Percentiles rank a stretch among this genome's conserved stretches.
phyloP scores from a whole-genome alignment of 2,113 vertebrate species.

The Oceanodroma tethys region DNA sequence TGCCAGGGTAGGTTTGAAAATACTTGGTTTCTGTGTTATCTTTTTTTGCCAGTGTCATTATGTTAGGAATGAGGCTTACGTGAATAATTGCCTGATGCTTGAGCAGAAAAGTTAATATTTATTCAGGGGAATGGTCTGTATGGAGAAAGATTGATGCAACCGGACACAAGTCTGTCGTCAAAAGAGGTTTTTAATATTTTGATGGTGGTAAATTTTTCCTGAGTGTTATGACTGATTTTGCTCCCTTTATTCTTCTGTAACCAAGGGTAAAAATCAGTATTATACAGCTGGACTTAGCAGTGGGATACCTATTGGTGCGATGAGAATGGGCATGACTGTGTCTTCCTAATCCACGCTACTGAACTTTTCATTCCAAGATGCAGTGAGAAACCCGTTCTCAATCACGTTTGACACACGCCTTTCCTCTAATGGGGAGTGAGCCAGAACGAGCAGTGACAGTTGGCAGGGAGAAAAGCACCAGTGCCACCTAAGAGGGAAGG shows the following conservation, averaged over 20 bases:
- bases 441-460: neutral
- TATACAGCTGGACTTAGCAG: neutral
- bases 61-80: neutral
- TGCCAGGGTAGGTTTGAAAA: constrained; percentile 22
- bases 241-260: neutral
- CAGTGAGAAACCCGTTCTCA: neutral
- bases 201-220: neutral
- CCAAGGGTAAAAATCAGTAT: neutral
- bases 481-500: neutral
- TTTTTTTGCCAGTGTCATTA: constrained; percentile 1
- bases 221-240: neutral
- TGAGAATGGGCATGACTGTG: neutral
- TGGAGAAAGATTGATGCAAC: neutral
- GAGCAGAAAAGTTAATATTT: constrained; percentile 45
- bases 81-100: neutral
- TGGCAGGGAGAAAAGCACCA: neutral
- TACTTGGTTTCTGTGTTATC: neutral
- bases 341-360: neutral
- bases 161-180: neutral
- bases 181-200: neutral
- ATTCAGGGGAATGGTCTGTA: neutral
- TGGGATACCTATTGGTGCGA: neutral
- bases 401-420: accelerated
- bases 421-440: neutral
- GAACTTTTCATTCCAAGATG: neutral